Percentiles rank a stretch among this genome's conserved stretches.
phyloP scores from a whole-genome alignment of 53 echinoderm and acorn worm genomes.

The Luidia sarsii region DNA sequence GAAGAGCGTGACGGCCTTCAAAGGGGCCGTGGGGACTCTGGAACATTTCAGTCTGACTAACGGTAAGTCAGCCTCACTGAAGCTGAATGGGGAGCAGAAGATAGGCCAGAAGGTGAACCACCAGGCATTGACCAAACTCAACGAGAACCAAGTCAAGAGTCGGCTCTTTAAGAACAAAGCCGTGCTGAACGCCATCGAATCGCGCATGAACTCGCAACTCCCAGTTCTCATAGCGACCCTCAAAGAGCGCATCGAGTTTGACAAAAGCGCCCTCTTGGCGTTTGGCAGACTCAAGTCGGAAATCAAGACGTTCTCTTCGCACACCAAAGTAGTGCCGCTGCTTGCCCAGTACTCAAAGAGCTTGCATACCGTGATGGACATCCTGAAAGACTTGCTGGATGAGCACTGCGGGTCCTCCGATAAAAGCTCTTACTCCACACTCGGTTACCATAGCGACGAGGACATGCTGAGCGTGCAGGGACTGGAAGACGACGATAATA shows the following conservation, averaged over 20 bases:
- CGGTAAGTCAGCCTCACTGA: slow-evolving; percentile 73
- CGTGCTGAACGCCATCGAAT: slow-evolving; percentile 82
- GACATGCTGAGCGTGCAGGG: slow-evolving; percentile 60
- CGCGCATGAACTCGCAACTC: slow-evolving; percentile 73
- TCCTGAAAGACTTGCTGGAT: slow-evolving; percentile 69
- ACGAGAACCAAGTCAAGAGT: slow-evolving; percentile 78
- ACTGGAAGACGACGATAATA: slow-evolving; percentile 18
- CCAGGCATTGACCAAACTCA: slow-evolving; percentile 81
- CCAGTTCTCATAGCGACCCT: slow-evolving; percentile 69
- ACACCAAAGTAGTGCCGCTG: slow-evolving; percentile 85
- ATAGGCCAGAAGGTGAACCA: slow-evolving; percentile 55
- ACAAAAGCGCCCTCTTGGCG: slow-evolving; percentile 88
- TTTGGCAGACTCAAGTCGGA: slow-evolving; percentile 80
- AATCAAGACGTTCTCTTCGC: slow-evolving; percentile 80
- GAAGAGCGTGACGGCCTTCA: slow-evolving; percentile 66
- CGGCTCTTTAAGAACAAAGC: slow-evolving; percentile 92
- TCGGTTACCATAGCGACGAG: slow-evolving; percentile 66
- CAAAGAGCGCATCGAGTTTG: slow-evolving; percentile 86
- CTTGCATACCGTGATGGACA: slow-evolving; percentile 70
- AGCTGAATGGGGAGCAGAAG: slow-evolving; percentile 51
- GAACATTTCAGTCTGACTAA: slow-evolving; percentile 77
- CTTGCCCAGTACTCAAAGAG: slow-evolving; percentile 83
- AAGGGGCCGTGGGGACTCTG: slow-evolving; percentile 74
- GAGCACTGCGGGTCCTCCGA: slow-evolving; percentile 79
- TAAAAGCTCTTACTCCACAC: slow-evolving; percentile 30